Percentiles rank a stretch among this genome's conserved stretches.
These are phyloP conservation scores for Tragulus kanchil DNA, from an alignment of 2,113 vertebrate genomes.

Conservation along the genomic window DNA sequence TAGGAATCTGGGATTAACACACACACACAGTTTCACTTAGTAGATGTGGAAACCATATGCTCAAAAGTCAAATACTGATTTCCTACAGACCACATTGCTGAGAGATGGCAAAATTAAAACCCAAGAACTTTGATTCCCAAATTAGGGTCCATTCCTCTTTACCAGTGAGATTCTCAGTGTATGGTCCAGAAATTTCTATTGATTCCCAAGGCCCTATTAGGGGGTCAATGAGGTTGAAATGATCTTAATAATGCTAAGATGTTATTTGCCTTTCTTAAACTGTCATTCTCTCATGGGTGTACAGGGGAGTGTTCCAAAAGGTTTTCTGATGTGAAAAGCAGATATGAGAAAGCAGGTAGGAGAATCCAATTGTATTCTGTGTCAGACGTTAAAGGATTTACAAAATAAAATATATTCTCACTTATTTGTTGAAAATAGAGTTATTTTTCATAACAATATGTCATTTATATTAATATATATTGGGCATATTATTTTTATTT, in stretches of 20 bases:
- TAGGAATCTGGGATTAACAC: not conserved
- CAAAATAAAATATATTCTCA: not conserved
- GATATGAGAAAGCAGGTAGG: not conserved
- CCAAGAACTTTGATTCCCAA: not conserved
- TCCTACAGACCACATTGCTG: not conserved
- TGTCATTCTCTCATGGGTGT: not conserved
- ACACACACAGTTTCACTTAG: not conserved
- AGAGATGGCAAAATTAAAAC: conserved; percentile 46
- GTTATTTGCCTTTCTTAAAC: not conserved
- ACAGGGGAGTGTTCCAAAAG: not conserved
- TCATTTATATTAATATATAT: not conserved
- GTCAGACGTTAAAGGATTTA: not conserved
- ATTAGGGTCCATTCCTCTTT: not conserved
- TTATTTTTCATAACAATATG: not conserved
- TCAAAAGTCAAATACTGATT: not conserved
- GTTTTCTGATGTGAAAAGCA: not conserved
- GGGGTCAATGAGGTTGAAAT: not conserved
- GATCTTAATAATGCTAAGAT: not conserved
- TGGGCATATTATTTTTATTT: not conserved
- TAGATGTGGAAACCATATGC: not conserved
- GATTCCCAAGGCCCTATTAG: not conserved
- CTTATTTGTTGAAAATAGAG: not conserved
- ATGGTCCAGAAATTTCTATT: not conserved
- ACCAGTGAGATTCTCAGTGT: not conserved
- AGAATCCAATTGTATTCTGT: not conserved